Base-by-base conservation (phyloP, 2,113 vertebrate genomes). In the Pseudorhombus dupliciocellatus region DNA sequence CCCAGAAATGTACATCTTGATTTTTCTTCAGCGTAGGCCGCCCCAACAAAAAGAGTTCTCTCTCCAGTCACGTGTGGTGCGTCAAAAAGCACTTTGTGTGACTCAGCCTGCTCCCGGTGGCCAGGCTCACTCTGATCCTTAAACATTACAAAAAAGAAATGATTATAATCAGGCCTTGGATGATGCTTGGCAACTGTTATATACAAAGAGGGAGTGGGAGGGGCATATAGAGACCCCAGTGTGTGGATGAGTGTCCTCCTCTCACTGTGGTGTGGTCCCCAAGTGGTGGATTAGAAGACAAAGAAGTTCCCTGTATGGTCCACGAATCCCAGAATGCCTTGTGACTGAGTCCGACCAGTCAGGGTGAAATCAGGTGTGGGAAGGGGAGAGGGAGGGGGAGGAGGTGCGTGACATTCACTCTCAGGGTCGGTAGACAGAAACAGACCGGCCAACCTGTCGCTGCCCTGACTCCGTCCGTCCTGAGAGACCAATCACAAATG, bases 181-280 rank as follows among this genome's bases (percentile, higher is more conserved):
- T 79, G 81, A 87, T 40, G 76, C 79, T 84, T 89, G 90, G 87
- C 78, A 83, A 89, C 3, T 77, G 70, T 63, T 92, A 91, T 92
- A 60, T 92, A 91, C 92, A 92, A 90, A 92, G 75, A 81, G 83
- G 83, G 62, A 80, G 74, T 61, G 52, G 14, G 0, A 6, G 37
- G 12, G 66, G 66, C 12, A 7, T 25, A 0, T 0, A 18, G 42
- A 51, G 62, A 60, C 55, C 37, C 37, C 18, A 2, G 44, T 22
- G 52, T 58, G 61, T 40, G 24, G 37, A 60, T 57, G 6, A 64
- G 60, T 77, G 60, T 77, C 52, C 62, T 61, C 59, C 55, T 74
- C 55, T 78, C 53, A 53, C 46, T 37, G 75, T 63, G 53, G 70
- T n/a, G 24, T 82, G 78, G 74, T 88, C 82, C 50, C 73, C 80